Percentiles rank a stretch among this genome's conserved stretches.
Conservation (phyloP, 2,113 vertebrate genomes). For the Euleptes europaea region DNA sequence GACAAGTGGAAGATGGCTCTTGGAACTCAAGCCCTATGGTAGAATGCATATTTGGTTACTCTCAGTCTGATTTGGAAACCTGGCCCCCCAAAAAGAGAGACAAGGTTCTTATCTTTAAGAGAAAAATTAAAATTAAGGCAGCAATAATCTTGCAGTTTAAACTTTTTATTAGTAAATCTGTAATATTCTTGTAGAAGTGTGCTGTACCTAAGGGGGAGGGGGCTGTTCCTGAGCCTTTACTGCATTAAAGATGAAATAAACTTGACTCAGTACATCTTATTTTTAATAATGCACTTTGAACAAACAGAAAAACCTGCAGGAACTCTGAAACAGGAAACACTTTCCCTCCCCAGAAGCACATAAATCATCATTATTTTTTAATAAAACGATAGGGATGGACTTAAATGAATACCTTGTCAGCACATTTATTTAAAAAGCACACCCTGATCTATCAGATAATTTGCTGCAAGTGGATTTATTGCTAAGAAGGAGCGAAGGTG, state of each 20-base stretch:
- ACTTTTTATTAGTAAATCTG: slow-evolving; percentile 1
- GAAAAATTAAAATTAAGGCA: neutral
- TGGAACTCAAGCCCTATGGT: neutral
- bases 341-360: slow-evolving; percentile 9
- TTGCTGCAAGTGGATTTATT: slow-evolving; percentile 20
- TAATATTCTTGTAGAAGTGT: neutral
- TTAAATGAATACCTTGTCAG: slow-evolving; percentile 33
- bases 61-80: neutral
- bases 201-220: neutral
- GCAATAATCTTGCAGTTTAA: slow-evolving; percentile 4
- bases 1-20: neutral
- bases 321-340: slow-evolving; percentile 12
- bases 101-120: neutral
- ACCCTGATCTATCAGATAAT: slow-evolving; percentile 21
- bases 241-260: slow-evolving; percentile 19
- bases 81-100: neutral
- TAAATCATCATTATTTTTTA: slow-evolving; percentile 11
- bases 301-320: neutral
- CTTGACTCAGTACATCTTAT: slow-evolving; percentile 13
- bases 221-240: neutral
- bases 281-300: slow-evolving; percentile 35
- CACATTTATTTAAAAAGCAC: neutral
- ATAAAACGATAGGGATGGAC: slow-evolving; percentile 6
- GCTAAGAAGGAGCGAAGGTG: slow-evolving; percentile 13
- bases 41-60: slow-evolving; percentile 9